Evolutionary conservation across 2,113 vertebrate genomes (phyloP).

Genomic region (Leptodactylus fuscus): DNA sequence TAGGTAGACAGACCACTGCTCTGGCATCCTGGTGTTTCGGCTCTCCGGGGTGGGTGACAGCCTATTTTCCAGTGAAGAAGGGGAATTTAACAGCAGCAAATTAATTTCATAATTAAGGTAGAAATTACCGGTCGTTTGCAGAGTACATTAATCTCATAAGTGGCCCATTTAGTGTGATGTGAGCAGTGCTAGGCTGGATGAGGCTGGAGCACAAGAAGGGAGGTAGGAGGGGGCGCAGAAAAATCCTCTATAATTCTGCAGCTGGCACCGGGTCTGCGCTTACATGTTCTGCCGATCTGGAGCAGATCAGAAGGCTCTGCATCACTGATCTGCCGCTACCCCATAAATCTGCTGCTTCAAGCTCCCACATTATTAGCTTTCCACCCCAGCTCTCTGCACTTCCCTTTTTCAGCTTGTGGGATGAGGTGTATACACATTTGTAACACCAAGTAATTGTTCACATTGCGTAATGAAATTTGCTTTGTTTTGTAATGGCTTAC

Average conservation of each 20-base stretch:
- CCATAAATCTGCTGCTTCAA: not conserved
- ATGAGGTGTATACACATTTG: not conserved
- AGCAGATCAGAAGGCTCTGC: not conserved
- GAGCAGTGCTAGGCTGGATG: conserved; percentile 29
- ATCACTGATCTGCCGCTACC: not conserved
- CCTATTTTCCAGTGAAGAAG: conserved; percentile 53
- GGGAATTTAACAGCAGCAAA: conserved; percentile 58
- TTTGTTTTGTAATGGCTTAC: not conserved
- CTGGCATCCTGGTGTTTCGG: too few relatives aligned
- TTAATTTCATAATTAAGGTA: conserved; percentile 60
- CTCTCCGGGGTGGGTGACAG: conserved; percentile 7
- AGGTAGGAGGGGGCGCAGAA: conserved; percentile 21
- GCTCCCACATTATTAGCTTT: not conserved
- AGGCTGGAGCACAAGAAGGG: conserved; percentile 34
- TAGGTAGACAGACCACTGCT: not conserved
- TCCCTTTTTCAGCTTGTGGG: not conserved
- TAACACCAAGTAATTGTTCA: not conserved
- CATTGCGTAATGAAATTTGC: too few relatives aligned
- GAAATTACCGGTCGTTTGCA: conserved; percentile 61
- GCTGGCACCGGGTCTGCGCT: conserved; percentile 21
- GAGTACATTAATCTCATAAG: conserved; percentile 61
- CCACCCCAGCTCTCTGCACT: not conserved
- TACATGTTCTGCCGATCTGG: not conserved
- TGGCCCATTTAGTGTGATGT: conserved; percentile 57
- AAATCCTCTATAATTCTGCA: conserved; percentile 44